Conservation (phyloP, 64 coral and sea anemone genomes). For the Orbicella faveolata region DNA sequence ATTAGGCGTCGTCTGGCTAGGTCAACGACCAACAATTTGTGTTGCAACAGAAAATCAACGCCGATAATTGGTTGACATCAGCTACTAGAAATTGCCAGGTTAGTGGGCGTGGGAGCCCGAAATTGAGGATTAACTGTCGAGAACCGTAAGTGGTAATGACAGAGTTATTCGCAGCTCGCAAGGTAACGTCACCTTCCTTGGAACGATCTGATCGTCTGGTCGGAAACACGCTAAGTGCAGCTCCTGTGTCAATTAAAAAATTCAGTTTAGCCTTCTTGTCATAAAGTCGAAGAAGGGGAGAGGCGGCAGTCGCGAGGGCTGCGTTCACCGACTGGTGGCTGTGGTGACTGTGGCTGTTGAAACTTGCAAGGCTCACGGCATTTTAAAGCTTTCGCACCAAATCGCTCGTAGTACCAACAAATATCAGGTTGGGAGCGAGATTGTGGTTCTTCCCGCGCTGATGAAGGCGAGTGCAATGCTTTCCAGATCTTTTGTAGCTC, state of each 20-base stretch:
- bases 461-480: too few species aligned
- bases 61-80: slow-evolving; percentile 33
- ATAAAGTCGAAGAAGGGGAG: too few species aligned
- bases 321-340: too few species aligned
- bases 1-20: slow-evolving; percentile 41
- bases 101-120: slow-evolving; percentile 45
- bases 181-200: neutral
- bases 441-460: too few species aligned
- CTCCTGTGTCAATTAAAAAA: too few species aligned
- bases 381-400: neutral
- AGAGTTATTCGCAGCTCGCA: neutral
- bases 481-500: neutral
- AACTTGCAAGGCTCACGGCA: too few species aligned
- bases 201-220: neutral
- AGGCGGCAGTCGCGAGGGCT: too few species aligned
- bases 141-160: slow-evolving; percentile 20
- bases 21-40: slow-evolving; percentile 61
- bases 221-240: too few species aligned
- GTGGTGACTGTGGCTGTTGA: too few species aligned
- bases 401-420: too few species aligned
- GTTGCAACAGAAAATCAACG: slow-evolving; percentile 33
- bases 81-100: slow-evolving; percentile 45
- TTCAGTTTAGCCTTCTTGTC: too few species aligned
- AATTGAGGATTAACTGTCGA: slow-evolving; percentile 27
- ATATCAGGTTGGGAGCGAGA: too few species aligned